Conservation (phyloP, 2,797 vertebrate genomes). For the Emydoidea blandingii region DNA sequence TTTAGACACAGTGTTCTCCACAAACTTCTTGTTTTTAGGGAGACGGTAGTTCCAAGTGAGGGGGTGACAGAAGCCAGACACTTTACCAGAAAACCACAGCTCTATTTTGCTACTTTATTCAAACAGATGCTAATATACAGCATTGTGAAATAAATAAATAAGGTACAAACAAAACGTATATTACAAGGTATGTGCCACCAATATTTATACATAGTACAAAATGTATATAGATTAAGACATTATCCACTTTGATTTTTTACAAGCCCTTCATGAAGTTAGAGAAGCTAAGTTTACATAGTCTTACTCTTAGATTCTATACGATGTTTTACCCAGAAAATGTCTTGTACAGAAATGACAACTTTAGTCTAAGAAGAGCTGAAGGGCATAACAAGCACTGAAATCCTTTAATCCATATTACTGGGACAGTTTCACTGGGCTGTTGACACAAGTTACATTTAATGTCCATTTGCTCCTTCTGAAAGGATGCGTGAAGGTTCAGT, state of each 20-base stretch:
- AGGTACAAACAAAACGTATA: background rate
- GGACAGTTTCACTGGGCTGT: background rate
- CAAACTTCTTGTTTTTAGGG: background rate
- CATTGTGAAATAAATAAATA: slow-evolving; percentile 46
- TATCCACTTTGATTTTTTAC: background rate
- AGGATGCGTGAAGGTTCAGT: slow-evolving; percentile 95
- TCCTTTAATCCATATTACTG: background rate
- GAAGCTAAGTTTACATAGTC: background rate
- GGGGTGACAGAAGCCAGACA: fast-evolving
- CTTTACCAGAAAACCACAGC: background rate
- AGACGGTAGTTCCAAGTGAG: background rate
- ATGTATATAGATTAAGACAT: slow-evolving; percentile 8
- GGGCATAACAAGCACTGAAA: background rate
- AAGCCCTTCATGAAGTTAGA: background rate
- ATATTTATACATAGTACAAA: slow-evolving; percentile 20
- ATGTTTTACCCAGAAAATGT: background rate
- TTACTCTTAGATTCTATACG: background rate
- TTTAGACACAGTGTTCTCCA: background rate
- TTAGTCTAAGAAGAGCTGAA: slow-evolving; percentile 18
- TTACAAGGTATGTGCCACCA: background rate
- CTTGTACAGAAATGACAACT: background rate
- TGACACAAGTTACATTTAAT: slow-evolving; percentile 75
- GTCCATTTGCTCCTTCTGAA: slow-evolving; percentile 93
- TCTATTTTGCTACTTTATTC: slow-evolving; percentile 6
- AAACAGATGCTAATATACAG: background rate